Evolutionary conservation across 2,113 vertebrate species (phyloP), one percentile per base, ranked within the genome.

Genomic region (Corydoras maculifer): DNA sequence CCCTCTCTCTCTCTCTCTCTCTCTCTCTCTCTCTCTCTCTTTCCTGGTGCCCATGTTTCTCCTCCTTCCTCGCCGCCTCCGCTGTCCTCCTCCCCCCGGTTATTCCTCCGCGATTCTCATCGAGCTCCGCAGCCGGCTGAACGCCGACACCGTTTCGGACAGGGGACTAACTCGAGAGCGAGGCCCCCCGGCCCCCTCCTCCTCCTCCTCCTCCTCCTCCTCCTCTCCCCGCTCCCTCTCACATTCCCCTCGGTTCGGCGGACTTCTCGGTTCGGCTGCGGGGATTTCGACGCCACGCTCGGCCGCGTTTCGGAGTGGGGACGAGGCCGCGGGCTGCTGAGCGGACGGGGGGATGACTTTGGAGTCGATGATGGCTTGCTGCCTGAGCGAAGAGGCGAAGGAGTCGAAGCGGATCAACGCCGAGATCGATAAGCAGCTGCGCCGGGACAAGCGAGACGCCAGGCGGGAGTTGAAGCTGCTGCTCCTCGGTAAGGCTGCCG

Each of bases 281-380:
- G 76, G 74, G 58, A 58, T 75, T 8, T 10, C 11, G 9, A 58
- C 14, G 58, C 43, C 29, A 43, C 58, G 57, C 2, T 57, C 54
- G 54, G 54, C 6, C 12, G 78, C 67, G 82, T 76, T 12, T 67
- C 78, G 75, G 66, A 78, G 83, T 84, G 80, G 86, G 79, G 83
- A 83, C 70, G 73, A 69, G 78, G 83, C 86, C 84, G 84, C 84
- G 84, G 85, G 91, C 86, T 85, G 81, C 82, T 75, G 80, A 62
- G 80, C 73, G 82, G 58, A 80, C 71, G 86, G 82, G 87, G 89
- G 88, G 90, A 94, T 94, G 93, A 94, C 92, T 91, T 87, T 93
- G 85, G 92, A 94, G 88, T 97, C 94, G 90, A 95, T 96, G 93
- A 98, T 97, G 95, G 94, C 95, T 87, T 97, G 95, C 87, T 98